Evolutionary conservation across 2,113 vertebrate genomes (phyloP).

Genomic region (Polyodon spathula): DNA sequence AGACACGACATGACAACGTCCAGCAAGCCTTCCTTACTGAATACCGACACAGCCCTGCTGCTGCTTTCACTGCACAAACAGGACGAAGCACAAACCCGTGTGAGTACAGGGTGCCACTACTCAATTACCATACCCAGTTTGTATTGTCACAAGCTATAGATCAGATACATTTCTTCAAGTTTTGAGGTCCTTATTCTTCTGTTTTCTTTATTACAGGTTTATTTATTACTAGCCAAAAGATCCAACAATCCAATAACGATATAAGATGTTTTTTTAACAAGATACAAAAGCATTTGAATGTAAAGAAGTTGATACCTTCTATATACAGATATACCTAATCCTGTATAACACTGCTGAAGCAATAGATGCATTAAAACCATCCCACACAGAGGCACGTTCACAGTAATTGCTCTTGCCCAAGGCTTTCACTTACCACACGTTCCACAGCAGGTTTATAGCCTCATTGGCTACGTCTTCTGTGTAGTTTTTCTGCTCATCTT

Average conservation of each 20-base stretch:
- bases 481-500: constrained; percentile 52
- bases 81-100: neutral
- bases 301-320: too few relatives aligned
- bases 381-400: constrained; percentile 23
- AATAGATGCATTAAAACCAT: constrained; percentile 3
- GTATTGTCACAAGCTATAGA: too few relatives aligned
- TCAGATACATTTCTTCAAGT: too few relatives aligned
- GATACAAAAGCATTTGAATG: too few relatives aligned
- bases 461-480: constrained; percentile 80
- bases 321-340: too few relatives aligned
- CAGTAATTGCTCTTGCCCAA: constrained; percentile 17
- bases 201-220: too few relatives aligned
- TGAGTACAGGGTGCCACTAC: constrained; percentile 1
- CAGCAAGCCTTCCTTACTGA: constrained; percentile 83
- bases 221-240: too few relatives aligned
- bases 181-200: too few relatives aligned
- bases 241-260: too few relatives aligned
- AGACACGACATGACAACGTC: constrained; percentile 73
- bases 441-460: constrained; percentile 88
- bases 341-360: too few relatives aligned
- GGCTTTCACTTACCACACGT: constrained; percentile 74
- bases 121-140: constrained; percentile 10
- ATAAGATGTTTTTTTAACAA: too few relatives aligned
- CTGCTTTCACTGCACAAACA: constrained; percentile 75
- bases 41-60: constrained; percentile 71